A percentile compares a stretch with the other conserved stretches of the same genome.
Evolutionary conservation across 2,113 vertebrate genomes (phyloP).

Genomic region (Eudyptes chrysolophus): DNA sequence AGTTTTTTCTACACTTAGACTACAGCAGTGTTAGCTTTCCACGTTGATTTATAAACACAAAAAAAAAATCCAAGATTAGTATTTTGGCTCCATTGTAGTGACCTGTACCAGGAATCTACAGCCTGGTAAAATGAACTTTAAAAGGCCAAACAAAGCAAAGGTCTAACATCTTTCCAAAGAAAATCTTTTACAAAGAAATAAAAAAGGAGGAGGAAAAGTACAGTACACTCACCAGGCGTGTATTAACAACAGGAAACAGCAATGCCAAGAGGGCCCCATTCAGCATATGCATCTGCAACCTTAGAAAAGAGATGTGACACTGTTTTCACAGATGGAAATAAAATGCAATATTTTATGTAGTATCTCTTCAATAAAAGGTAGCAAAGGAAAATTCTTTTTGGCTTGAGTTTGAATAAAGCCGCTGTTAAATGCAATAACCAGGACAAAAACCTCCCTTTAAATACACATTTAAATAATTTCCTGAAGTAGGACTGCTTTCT

Average conservation of each 20-base stretch:
- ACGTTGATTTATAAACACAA: background rate
- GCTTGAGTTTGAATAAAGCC: background rate
- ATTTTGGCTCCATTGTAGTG: background rate
- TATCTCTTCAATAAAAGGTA: background rate
- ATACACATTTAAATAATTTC: background rate
- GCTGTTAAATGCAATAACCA: background rate
- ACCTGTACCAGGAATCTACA: background rate
- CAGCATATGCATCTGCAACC: slow-evolving; percentile 97
- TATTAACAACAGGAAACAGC: slow-evolving; percentile 97
- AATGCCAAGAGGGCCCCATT: slow-evolving; percentile 94
- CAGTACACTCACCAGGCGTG: slow-evolving; percentile 87
- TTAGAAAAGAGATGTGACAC: slow-evolving; percentile 37
- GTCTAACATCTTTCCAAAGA: background rate
- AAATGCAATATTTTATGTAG: background rate
- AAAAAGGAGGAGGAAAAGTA: background rate
- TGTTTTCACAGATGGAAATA: background rate
- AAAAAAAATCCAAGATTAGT: background rate
- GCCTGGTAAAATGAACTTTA: background rate
- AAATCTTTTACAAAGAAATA: background rate
- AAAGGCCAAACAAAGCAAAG: background rate
- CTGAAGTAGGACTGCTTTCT: background rate
- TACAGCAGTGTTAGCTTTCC: background rate
- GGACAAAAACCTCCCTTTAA: background rate
- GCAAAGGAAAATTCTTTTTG: background rate
- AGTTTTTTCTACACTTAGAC: background rate